Evolutionary conservation across 2,888 invertebrate genomes (phyloP), one percentile per base, ranked within the genome.

Genomic region (Cyclophora punctaria): DNA sequence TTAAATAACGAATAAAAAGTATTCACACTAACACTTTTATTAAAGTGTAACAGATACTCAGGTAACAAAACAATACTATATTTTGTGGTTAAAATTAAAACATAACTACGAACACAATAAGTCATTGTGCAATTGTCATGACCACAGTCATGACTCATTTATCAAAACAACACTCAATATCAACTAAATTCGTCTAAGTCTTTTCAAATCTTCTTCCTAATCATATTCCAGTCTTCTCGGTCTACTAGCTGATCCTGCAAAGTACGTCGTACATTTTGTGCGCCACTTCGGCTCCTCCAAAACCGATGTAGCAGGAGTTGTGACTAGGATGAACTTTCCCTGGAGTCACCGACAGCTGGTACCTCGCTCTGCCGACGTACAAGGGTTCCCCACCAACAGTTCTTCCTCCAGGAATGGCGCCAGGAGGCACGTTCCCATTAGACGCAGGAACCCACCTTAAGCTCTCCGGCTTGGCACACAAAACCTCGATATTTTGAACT

Each of bases 301-400:
- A 87, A 0, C 78, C 77, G 5, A 89, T 89, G 52, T 83, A 86
- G 48, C 87, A 87, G 5, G 75, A 66, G 37, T 78, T 75, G 47
- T 83, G 83, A 49, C 83, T 83, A 0, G 86, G 86, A 3, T 87
- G 85, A 4, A 91, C 74, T 64, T 91, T 91, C 5, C 92, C 92
- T 3, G 91, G 90, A 3, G 91, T 88, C 5, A 90, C 70, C 0
- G 89, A 90, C 5, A 90, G 79, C 66, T 90, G 90, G 64, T 91
- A 90, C 41, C 82, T 75, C 0, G 90, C 90, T 56, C 91, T 78
- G 0, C 90, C 91, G 0, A 91, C 83, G 62, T 89, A 91, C 7
- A 91, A 59, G 3, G 83, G 80, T 63, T 90, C 90, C 3, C 89
- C 90, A 3, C 78, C 66, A 0, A 66, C 51, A 1, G 90, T 90